Conservation (phyloP, 92 coral and sea anemone species). For the Epizoanthus ramosus region DNA sequence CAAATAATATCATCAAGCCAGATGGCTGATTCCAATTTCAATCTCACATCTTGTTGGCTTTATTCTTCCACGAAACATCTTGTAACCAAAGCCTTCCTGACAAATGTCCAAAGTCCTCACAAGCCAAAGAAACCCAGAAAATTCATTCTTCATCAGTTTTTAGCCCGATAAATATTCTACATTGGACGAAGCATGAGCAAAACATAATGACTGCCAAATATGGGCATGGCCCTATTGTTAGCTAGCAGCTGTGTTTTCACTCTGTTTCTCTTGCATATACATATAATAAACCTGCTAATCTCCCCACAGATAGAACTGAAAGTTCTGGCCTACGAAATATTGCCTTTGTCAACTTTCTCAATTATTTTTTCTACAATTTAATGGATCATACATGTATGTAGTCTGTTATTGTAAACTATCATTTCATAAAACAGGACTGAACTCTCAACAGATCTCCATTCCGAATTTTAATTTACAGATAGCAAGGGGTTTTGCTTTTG, state of each 20-base stretch:
- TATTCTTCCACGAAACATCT: conserved; percentile 57
- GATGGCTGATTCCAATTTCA: conserved; percentile 48
- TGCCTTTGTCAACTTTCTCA: background rate
- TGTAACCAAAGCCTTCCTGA: conserved; percentile 36
- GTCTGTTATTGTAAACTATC: conserved; percentile 1
- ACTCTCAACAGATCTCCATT: conserved; percentile 18
- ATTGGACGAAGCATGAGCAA: conserved; percentile 42
- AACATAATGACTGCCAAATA: conserved; percentile 69
- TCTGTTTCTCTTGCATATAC: background rate
- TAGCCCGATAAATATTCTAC: conserved; percentile 57
- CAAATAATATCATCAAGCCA: conserved; percentile 65
- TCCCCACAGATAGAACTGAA: conserved; percentile 16
- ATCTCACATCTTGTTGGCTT: conserved; percentile 32
- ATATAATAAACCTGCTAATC: conserved; percentile 26
- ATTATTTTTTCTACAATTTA: conserved; percentile 11
- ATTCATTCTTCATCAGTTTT: conserved; percentile 52
- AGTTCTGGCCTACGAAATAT: background rate
- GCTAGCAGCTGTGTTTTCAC: conserved; percentile 75
- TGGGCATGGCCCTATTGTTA: conserved; percentile 83
- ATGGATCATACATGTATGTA: background rate
- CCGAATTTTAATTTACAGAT: conserved; percentile 27
- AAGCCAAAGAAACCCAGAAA: conserved; percentile 30
- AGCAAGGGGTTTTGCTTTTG: conserved; percentile 14
- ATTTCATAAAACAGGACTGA: conserved; percentile 1
- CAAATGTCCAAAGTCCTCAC: conserved; percentile 19